phyloP scores from a whole-genome alignment of 2,113 vertebrate genomes.

The Alethe diademata region DNA sequence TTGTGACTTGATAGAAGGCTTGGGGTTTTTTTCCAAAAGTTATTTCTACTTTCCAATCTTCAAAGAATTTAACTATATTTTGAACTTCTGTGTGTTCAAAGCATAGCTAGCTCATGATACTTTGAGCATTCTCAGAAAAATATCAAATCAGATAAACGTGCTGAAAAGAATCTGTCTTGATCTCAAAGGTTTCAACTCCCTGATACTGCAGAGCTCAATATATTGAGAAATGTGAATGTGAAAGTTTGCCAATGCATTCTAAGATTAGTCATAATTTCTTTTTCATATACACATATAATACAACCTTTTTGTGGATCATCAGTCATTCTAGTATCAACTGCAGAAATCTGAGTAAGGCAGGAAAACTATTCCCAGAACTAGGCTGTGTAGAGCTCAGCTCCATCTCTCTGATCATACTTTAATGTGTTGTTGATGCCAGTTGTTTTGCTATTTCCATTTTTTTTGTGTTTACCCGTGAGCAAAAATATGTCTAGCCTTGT shows the following conservation, averaged over 20 bases:
- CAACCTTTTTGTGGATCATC: background rate
- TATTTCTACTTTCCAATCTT: background rate
- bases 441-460: background rate
- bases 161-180: background rate
- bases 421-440: background rate
- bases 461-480: background rate
- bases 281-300: background rate
- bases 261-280: background rate
- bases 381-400: background rate
- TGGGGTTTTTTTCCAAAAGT: background rate
- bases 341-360: background rate
- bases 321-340: background rate
- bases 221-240: background rate
- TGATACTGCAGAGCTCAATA: background rate
- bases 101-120: background rate
- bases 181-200: background rate
- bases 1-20: conserved; percentile 80
- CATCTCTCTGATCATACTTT: background rate
- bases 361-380: background rate
- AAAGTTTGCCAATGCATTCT: background rate
- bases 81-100: background rate
- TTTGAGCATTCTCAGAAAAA: background rate
- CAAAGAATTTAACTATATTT: background rate
- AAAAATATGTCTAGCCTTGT: background rate
- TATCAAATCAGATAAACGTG: background rate